Evolutionary conservation across 1,140 invertebrate species (phyloP).

Genomic region (Drosophila pachea): DNA sequence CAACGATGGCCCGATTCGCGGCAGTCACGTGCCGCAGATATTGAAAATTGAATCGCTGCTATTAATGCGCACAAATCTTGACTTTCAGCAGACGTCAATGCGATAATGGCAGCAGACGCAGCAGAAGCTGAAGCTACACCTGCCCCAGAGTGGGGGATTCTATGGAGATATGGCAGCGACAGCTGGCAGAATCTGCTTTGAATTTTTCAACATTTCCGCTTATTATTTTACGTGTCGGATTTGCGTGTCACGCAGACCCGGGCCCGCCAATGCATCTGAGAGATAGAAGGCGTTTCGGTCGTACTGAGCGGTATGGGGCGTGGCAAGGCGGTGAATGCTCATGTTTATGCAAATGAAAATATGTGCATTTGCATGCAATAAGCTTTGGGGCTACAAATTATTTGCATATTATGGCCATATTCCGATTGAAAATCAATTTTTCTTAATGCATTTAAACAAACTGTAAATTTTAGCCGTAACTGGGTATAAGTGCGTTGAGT

Average conservation of each 20-base stretch:
- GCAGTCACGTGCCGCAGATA: slow-evolving; percentile 71
- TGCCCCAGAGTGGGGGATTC: neutral
- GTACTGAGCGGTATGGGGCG: neutral
- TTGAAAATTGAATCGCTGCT: slow-evolving; percentile 73
- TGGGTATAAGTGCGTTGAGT: neutral
- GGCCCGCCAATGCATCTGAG: slow-evolving; percentile 32
- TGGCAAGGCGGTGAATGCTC: no score
- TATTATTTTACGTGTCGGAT: slow-evolving; percentile 75
- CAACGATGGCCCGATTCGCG: slow-evolving; percentile 46
- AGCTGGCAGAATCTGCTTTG: slow-evolving; percentile 62
- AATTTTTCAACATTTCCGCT: slow-evolving; percentile 78
- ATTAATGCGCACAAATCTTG: slow-evolving; percentile 75
- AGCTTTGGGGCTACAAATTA: slow-evolving; percentile 55
- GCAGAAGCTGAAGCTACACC: neutral
- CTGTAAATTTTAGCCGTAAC: slow-evolving; percentile 22
- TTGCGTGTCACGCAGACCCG: slow-evolving; percentile 63
- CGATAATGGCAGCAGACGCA: slow-evolving; percentile 56
- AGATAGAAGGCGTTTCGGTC: slow-evolving; percentile 1
- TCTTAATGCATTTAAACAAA: slow-evolving; percentile 34
- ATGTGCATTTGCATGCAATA: slow-evolving; percentile 64
- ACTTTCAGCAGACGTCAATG: slow-evolving; percentile 69
- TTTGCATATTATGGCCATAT: slow-evolving; percentile 59
- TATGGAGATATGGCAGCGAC: slow-evolving; percentile 9
- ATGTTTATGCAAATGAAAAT: slow-evolving; percentile 68
- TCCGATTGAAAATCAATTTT: slow-evolving; percentile 53